Evolutionary conservation across 53 echinoderm and acorn worm species (phyloP), one percentile per base, ranked within the genome.

Genomic region (Paracentrotus lividus): DNA sequence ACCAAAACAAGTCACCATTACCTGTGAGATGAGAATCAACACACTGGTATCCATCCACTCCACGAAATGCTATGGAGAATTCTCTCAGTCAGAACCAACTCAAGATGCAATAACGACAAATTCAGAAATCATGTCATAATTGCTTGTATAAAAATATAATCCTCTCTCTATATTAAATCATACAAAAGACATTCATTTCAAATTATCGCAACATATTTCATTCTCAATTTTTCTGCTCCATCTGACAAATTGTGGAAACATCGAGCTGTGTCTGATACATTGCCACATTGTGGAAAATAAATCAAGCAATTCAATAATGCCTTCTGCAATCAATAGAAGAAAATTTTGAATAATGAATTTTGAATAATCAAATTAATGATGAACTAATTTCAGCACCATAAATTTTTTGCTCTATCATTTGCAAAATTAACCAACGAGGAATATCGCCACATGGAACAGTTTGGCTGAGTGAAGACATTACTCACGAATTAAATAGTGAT

Each of bases 61-160:
- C 40, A 10, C 36, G 72, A 72, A 38, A 21, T 40, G 12, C 20
- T 15, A 40, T 72, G 36, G 20, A 42, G 72, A 36, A 57, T 20
- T 15, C 36, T 72, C 72, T 16, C 72, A 40, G 40, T 20, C 20
- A 21, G 21, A 36, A 72, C 32, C 18, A 69, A 36, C 36, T 72
- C 21, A 72, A 72, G 72, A 72, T 7, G 38, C 36, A 72, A 72
- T 72, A 67, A 67, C 29, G 33, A 40, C 72, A 64, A 64, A 64
- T n/a, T 27, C 72, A 72, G 40, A 72, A 72, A 72, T 38, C 72
- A 72, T 33, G 31, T 67, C 67, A 33, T 16, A 40, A 72, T 38
- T 72, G 72, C 18, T 72, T 72, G 72, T 72, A 72, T 21, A 72
- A 72, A 72, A 72, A 72, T 72, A 72, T 72, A 72, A 72, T 72